A percentile compares a stretch with the other conserved stretches of the same genome.
These are phyloP conservation scores for Dasypus novemcinctus DNA, from an alignment of 2,113 vertebrate genomes.

Conservation along the genomic window DNA sequence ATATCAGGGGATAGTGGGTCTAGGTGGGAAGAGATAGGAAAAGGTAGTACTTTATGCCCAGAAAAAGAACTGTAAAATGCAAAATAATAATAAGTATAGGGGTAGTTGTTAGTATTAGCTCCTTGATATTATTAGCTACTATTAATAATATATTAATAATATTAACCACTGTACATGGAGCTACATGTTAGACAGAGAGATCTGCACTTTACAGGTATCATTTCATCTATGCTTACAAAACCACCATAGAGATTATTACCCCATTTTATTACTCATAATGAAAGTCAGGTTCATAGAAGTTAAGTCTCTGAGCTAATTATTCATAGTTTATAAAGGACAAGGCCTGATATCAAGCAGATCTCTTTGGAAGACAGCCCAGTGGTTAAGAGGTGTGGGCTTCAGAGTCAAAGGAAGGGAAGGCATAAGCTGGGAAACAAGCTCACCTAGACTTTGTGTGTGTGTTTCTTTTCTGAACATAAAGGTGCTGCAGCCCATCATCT, in stretches of 20 bases:
- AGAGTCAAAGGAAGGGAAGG: not conserved
- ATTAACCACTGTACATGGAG: not conserved
- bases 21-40: not conserved
- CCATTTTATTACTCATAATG: constrained; percentile 45
- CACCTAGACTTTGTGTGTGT: not conserved
- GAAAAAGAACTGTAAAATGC: not conserved
- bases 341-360: not conserved
- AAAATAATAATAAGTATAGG: not conserved
- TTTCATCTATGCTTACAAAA: constrained; percentile 14
- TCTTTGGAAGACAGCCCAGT: not conserved
- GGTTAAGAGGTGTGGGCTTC: not conserved
- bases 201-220: not conserved
- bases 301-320: not conserved
- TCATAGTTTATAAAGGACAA: not conserved
- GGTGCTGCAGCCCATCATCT: not conserved
- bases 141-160: too few species aligned
- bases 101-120: not conserved
- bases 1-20: not conserved
- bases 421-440: not conserved
- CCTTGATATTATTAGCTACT: not conserved
- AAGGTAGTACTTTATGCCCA: not conserved
- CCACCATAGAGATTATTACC: not conserved
- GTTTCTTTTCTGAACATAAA: not conserved
- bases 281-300: not conserved
- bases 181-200: not conserved